Base-by-base conservation (phyloP, 2,888 invertebrate genomes). In the Coleophora deauratella region DNA sequence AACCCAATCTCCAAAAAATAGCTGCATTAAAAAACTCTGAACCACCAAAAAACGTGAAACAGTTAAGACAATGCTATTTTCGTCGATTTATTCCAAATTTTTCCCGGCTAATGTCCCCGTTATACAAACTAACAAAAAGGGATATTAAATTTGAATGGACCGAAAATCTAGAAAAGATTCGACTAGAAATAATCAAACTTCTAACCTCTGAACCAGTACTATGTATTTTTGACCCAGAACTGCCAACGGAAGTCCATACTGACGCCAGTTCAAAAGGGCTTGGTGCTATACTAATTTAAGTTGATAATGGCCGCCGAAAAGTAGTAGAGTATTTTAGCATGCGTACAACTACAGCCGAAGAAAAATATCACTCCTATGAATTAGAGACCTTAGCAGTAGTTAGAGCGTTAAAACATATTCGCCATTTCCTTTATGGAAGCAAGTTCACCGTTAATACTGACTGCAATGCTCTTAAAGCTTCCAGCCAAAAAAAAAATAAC, bases 271-370 rank as follows among this genome's bases (percentile, higher is more conserved):
- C 27, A 6, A 3, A 8, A 1, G 55, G 55, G 0, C 51, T 35
- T 15, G 57, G 60, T 1, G 55, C 54, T 0, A 27, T 52, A 0
- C 31, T 52, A 0, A 9, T 49, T 0, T 54, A 55, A 14, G 43
- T 27, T 7, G 27, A 30, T 1, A 10, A 45, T 3, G 32, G 31
- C 1, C 9, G 37, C 1, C 46, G 34, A 0, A 43, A 51, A 2
- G 47, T 42, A 0, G 35, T 53, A 1, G 46, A 35, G 0, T 54
- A 52, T 11, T 43, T 38, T 21, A 42, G 44, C 15, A 35, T 27
- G n/a, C 28, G 46, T 0, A 52, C 54, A 0, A 36, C 49, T 0
- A 42, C 37, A 0, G 35, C 37, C 4, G 52, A 52, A 31, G 36
- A 41, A 0, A 15, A 41, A 1, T 52, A 53, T 28, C 54, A 50